These are phyloP conservation scores for Montipora foliosa DNA, from an alignment of 64 coral and sea anemone species.

Conservation along the genomic window DNA sequence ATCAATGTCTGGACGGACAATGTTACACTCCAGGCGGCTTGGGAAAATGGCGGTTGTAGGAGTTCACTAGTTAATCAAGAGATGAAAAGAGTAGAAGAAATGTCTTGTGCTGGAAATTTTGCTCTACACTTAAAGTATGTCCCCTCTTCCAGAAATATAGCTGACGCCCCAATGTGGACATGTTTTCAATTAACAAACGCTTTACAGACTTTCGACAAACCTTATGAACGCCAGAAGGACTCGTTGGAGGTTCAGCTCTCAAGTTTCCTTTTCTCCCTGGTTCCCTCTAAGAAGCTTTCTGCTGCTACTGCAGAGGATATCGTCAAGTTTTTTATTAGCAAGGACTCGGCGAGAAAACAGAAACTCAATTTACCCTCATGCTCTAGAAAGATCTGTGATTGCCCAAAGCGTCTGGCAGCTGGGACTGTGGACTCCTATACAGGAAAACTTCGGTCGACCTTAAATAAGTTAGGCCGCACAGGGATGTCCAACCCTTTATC, in stretches of 20 bases:
- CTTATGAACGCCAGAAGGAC: slow-evolving; percentile 28
- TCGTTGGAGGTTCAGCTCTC: slow-evolving; percentile 1
- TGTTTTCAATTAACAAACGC: not conserved
- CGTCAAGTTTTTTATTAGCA: slow-evolving; percentile 52
- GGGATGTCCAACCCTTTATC: slow-evolving; percentile 7
- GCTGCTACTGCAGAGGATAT: slow-evolving; percentile 11
- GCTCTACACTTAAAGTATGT: not conserved
- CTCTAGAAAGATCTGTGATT: not conserved
- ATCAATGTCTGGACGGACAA: not conserved
- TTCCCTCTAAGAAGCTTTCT: slow-evolving; percentile 8
- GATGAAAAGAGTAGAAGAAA: not conserved
- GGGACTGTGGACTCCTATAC: slow-evolving; percentile 19
- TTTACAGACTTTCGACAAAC: not conserved
- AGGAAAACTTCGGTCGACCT: slow-evolving; percentile 53
- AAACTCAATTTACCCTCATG: slow-evolving; percentile 22
- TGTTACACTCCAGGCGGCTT: not conserved
- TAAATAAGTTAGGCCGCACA: slow-evolving; percentile 41
- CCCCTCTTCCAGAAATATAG: not conserved
- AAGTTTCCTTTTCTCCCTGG: slow-evolving; percentile 5
- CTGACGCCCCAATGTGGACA: not conserved
- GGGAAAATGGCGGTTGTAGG: slow-evolving; percentile 43
- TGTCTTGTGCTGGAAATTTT: not conserved
- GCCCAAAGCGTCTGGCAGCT: slow-evolving; percentile 49
- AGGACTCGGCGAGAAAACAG: slow-evolving; percentile 28
- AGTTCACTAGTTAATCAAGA: not conserved